Conservation (phyloP, 2,113 vertebrate species). For the Lasiurus borealis region DNA sequence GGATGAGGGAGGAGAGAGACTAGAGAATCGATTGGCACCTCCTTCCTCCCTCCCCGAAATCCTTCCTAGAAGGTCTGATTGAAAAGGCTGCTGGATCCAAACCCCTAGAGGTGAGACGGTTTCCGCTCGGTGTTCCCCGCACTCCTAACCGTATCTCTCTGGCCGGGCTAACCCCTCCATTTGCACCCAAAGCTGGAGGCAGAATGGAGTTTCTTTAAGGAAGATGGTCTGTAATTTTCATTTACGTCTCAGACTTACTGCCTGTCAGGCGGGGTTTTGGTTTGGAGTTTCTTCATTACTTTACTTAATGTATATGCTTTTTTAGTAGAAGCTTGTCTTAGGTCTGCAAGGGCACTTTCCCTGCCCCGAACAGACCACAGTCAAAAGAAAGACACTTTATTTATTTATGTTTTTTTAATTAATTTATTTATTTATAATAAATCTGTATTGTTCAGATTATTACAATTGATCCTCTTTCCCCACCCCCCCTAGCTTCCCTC, state of each 20-base stretch:
- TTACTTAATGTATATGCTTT: not conserved
- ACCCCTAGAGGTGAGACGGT: conserved; percentile 35
- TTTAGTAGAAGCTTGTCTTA: not conserved
- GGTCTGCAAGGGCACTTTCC: not conserved
- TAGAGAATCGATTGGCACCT: not conserved
- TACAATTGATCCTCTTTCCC: no score
- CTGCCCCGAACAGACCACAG: not conserved
- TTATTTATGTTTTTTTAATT: no score
- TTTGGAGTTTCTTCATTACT: not conserved
- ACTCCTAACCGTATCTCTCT: no score
- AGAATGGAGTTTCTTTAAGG: not conserved
- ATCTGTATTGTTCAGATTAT: no score
- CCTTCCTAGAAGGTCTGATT: not conserved
- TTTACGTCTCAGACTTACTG: not conserved
- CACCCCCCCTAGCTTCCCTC: no score
- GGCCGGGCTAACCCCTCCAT: not conserved
- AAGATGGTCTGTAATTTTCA: not conserved
- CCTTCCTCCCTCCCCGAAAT: not conserved
- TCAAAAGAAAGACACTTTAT: not conserved
- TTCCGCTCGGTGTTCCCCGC: not conserved
- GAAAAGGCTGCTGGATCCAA: not conserved
- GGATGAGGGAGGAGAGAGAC: not conserved
- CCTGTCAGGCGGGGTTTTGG: not conserved
- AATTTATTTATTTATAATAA: no score
- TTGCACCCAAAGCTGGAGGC: not conserved